Evolutionary conservation across 2,797 vertebrate species (phyloP).

Genomic region (Enteromius thamalakanensis): DNA sequence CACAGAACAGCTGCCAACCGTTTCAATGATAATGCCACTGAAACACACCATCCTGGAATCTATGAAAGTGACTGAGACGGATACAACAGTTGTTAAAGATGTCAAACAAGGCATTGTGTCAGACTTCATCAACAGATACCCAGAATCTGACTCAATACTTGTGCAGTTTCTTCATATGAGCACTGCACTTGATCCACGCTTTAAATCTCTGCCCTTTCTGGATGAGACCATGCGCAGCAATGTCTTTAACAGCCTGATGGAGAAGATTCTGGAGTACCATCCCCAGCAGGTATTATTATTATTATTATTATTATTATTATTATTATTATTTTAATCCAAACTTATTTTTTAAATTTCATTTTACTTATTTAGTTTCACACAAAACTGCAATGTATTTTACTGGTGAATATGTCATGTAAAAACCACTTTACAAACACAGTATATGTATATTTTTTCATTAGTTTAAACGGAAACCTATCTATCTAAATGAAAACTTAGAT

Average conservation of each 20-base stretch:
- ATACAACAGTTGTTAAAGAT: conserved; percentile 8
- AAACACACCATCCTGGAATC: conserved; percentile 36
- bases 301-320: no score
- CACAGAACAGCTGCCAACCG: no score
- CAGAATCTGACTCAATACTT: conserved; percentile 1
- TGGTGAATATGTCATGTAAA: not conserved
- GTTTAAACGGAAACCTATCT: no score
- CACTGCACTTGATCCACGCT: conserved; percentile 26
- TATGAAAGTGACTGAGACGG: conserved; percentile 32
- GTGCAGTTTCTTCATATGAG: conserved; percentile 2
- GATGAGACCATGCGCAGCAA: conserved; percentile 20
- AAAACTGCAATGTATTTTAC: no score
- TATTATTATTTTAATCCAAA: no score
- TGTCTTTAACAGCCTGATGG: conserved; percentile 35
- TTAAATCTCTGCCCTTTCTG: conserved; percentile 49
- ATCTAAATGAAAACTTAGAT: not conserved
- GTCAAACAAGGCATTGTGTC: conserved; percentile 14
- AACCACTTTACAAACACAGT: no score
- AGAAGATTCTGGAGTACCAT: not conserved
- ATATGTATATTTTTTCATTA: no score
- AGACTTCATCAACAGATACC: conserved; percentile 11
- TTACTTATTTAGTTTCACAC: not conserved
- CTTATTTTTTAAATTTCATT: not conserved
- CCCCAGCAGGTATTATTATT: not conserved
- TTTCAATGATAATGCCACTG: not conserved